These are phyloP conservation scores for Coelopa pilipes DNA, from an alignment of 2,888 invertebrate genomes.

Conservation along the genomic window DNA sequence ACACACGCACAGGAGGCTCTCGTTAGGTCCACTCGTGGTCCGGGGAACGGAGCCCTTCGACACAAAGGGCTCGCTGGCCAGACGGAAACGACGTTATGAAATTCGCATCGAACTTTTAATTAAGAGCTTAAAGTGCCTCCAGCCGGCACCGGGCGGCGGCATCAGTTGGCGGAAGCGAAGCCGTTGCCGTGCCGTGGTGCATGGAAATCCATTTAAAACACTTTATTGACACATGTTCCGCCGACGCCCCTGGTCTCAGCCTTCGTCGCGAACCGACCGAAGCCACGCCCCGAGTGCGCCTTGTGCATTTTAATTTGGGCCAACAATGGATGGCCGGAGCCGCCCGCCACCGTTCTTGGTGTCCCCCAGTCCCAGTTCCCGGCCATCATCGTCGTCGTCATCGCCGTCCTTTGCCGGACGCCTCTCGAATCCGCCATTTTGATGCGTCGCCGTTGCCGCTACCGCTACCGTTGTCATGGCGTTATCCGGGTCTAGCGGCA, in stretches of 20 bases:
- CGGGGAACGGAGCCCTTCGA: no score
- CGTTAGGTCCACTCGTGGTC: no score
- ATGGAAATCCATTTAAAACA: slow-evolving; percentile 15
- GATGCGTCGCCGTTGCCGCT: not conserved
- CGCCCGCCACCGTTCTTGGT: not conserved
- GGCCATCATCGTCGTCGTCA: no score
- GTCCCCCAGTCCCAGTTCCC: not conserved
- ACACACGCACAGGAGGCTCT: no score
- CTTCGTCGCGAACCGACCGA: not conserved
- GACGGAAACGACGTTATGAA: no score
- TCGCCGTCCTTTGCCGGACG: not conserved
- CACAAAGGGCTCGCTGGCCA: no score
- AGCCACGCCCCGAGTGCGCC: not conserved
- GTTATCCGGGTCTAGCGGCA: not conserved
- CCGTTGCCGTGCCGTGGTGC: not conserved
- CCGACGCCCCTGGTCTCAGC: not conserved
- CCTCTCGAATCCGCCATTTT: slow-evolving; percentile 6
- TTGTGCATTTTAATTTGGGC: slow-evolving; percentile 20
- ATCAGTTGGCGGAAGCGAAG: no score
- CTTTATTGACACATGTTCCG: slow-evolving; percentile 25
- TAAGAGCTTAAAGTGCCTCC: no score
- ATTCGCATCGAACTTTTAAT: no score
- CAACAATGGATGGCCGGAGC: slow-evolving; percentile 23
- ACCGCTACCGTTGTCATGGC: not conserved
- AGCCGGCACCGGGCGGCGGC: no score